These are phyloP conservation scores for Drosophila eohydei DNA, from an alignment of 2,888 invertebrate genomes.

Conservation along the genomic window DNA sequence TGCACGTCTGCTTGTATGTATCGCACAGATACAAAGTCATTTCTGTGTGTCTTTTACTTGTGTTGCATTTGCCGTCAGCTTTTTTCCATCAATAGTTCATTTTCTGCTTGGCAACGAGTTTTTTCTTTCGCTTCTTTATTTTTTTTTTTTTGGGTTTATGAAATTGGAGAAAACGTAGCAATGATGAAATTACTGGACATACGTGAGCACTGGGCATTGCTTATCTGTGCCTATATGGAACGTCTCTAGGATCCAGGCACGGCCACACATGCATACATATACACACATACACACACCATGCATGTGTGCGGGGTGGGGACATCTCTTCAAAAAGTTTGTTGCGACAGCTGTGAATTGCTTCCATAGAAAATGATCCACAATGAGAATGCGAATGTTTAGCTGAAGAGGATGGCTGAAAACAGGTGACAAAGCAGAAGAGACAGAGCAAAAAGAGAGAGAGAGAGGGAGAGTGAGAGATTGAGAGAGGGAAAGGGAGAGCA, in stretches of 20 bases:
- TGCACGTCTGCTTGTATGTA: conserved; percentile 27
- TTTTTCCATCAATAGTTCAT: conserved; percentile 75
- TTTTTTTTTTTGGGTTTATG: conserved; percentile 52
- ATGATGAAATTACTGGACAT: conserved; percentile 78
- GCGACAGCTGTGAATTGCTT: conserved; percentile 51
- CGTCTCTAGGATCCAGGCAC: conserved; percentile 9
- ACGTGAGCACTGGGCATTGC: conserved; percentile 40
- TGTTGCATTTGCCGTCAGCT: conserved; percentile 73
- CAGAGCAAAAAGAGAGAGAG: neutral
- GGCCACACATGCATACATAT: neutral
- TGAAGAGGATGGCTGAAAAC: conserved; percentile 17
- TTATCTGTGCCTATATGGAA: conserved; percentile 18
- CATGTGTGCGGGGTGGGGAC: neutral
- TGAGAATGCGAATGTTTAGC: conserved; percentile 48
- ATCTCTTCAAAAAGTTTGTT: conserved; percentile 1
- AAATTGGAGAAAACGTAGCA: conserved; percentile 74
- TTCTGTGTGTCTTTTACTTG: conserved; percentile 63
- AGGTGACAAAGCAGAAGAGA: conserved; percentile 28
- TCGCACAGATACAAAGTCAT: conserved; percentile 61
- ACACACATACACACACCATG: neutral
- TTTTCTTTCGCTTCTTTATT: conserved; percentile 26
- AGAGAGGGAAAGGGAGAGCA: neutral
- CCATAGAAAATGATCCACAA: conserved; percentile 61
- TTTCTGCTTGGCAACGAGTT: conserved; percentile 77
- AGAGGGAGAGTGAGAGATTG: neutral